These are phyloP conservation scores for Aurelia sp. DNA, from an alignment of 30 jellyfish, hydroid and myxozoan species.

Conservation along the genomic window DNA sequence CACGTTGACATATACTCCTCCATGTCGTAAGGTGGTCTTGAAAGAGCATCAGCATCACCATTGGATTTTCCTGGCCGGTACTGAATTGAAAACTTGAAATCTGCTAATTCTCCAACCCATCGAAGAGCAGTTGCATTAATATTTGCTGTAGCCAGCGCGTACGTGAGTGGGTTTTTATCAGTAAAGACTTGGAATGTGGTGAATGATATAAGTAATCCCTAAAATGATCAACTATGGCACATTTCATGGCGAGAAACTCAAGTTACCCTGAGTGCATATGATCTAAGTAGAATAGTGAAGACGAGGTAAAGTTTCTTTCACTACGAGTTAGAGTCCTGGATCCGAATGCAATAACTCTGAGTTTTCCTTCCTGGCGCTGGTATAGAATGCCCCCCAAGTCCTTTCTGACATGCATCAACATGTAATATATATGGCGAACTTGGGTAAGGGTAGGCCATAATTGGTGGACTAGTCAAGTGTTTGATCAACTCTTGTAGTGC, in stretches of 20 bases:
- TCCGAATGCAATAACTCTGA: constrained; percentile 59
- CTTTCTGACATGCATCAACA: constrained; percentile 33
- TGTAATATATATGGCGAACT: constrained; percentile 44
- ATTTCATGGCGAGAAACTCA: constrained; percentile 70
- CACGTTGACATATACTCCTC: constrained; percentile 12
- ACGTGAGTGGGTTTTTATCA: no score
- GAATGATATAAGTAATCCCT: constrained; percentile 56
- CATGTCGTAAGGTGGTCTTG: constrained; percentile 11
- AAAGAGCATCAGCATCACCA: constrained; percentile 39
- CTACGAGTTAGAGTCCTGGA: constrained; percentile 1
- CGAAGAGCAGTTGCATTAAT: no score
- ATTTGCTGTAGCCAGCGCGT: no score
- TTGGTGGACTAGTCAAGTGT: constrained; percentile 44
- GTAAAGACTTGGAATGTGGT: constrained; percentile 49
- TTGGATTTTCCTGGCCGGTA: constrained; percentile 52
- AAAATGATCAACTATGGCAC: constrained; percentile 57
- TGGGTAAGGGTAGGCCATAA: no score
- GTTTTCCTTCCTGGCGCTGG: constrained; percentile 38
- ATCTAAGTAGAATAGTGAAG: no score
- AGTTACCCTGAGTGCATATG: constrained; percentile 58
- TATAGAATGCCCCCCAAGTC: constrained; percentile 56
- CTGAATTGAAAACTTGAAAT: constrained; percentile 32
- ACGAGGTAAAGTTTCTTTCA: constrained; percentile 27
- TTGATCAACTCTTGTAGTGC: constrained; percentile 42
- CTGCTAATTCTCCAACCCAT: constrained; percentile 71